phyloP scores from a whole-genome alignment of 2,797 vertebrate species.

The Mormyrops boulengeri region DNA sequence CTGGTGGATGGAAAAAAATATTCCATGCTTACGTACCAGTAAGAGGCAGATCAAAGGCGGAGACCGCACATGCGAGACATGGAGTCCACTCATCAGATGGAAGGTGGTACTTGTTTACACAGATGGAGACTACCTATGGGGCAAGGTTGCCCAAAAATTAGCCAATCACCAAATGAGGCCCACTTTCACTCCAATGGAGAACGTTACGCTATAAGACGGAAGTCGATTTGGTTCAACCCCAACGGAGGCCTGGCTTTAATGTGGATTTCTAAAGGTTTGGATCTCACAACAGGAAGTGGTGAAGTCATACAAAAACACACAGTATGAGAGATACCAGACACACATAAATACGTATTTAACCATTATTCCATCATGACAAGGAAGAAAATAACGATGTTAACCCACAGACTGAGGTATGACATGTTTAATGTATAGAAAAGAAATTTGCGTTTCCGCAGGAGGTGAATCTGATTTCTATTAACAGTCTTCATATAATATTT shows the following conservation, averaged over 20 bases:
- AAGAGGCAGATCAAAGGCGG: background rate
- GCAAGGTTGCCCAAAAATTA: constrained; percentile 4
- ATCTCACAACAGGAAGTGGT: background rate
- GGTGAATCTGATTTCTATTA: constrained; percentile 35
- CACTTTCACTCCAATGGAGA: background rate
- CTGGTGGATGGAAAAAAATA: constrained; percentile 10
- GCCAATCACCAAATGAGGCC: background rate
- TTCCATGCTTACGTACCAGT: background rate
- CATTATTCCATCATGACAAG: background rate
- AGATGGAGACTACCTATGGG: constrained; percentile 31
- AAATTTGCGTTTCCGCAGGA: constrained; percentile 29
- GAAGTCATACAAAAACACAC: background rate
- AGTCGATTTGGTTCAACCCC: background rate
- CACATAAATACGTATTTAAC: background rate
- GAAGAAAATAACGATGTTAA: constrained; percentile 26
- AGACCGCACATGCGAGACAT: background rate
- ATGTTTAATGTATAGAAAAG: constrained; percentile 45
- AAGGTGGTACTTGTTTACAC: constrained; percentile 26
- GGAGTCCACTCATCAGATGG: constrained; percentile 28
- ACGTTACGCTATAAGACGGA: background rate
- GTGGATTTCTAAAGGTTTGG: background rate
- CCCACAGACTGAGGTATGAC: constrained; percentile 38
- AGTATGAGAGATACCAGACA: background rate
- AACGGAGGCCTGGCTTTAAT: background rate
- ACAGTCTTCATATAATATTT: constrained; percentile 8